Evolutionary conservation across 2,113 vertebrate species (phyloP).

Genomic region (Mormyrus iriodes): DNA sequence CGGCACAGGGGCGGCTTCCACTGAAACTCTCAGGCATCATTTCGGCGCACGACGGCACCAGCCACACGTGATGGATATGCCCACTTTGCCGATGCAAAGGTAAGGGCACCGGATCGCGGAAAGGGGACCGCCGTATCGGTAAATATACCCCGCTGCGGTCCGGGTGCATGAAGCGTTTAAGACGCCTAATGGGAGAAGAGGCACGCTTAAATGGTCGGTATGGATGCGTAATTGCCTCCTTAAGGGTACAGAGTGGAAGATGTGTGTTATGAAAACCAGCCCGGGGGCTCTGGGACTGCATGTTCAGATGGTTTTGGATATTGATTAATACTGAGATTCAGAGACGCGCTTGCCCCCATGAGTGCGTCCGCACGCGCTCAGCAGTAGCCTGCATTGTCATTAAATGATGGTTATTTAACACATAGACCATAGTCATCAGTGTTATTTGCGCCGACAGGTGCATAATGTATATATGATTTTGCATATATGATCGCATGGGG

Average conservation of each 20-base stretch:
- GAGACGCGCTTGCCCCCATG: neutral
- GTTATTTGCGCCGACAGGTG: neutral
- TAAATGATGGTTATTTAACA: neutral
- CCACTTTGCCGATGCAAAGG: neutral
- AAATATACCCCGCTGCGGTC: neutral
- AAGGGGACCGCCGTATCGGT: neutral
- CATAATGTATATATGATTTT: neutral
- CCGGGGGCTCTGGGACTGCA: neutral
- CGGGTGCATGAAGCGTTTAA: neutral
- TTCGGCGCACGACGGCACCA: slow-evolving; percentile 9
- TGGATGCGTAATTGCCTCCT: neutral
- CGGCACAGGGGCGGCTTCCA: neutral
- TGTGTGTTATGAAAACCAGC: neutral
- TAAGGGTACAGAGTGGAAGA: neutral
- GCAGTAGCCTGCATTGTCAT: neutral
- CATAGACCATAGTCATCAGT: neutral
- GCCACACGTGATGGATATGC: slow-evolving; percentile 5
- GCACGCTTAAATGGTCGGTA: neutral
- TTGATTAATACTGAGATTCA: neutral
- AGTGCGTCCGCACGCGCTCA: neutral
- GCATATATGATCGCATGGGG: neutral
- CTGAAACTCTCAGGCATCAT: neutral
- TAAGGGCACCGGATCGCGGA: neutral
- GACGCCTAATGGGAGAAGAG: neutral
- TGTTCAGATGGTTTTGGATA: neutral